These are phyloP conservation scores for Chlorocebus sabaeus DNA, from an alignment of 2,113 vertebrate species.

Conservation along the genomic window DNA sequence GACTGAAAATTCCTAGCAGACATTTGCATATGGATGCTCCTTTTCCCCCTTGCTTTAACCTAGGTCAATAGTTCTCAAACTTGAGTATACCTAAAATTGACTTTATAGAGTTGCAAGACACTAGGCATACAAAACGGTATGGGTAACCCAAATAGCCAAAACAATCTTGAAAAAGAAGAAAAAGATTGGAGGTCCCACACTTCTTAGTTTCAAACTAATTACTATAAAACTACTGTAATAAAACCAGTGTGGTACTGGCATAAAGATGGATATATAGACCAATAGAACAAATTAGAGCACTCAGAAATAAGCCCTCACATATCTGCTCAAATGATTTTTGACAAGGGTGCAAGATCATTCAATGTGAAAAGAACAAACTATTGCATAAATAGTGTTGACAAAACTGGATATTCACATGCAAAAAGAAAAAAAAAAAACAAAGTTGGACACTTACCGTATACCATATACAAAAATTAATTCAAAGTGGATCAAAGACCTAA, in stretches of 20 bases:
- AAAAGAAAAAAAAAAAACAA: background rate
- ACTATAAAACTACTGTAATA: background rate
- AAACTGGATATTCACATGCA: background rate
- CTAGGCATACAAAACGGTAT: background rate
- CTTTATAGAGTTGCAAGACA: background rate
- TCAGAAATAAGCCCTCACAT: background rate
- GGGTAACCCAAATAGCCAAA: background rate
- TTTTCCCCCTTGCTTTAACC: background rate
- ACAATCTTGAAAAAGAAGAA: background rate
- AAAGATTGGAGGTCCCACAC: background rate
- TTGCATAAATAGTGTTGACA: background rate
- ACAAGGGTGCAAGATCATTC: background rate
- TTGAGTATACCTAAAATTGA: background rate
- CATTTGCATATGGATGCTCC: background rate
- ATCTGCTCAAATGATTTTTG: background rate
- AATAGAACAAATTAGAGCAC: background rate
- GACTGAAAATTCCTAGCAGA: background rate
- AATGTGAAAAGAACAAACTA: background rate
- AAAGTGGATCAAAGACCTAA: background rate
- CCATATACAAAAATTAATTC: background rate
- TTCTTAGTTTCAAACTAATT: background rate
- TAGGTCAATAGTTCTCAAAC: background rate
- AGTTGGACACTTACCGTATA: background rate
- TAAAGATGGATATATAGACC: background rate
- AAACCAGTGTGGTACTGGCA: background rate